Evolutionary conservation across 1,140 invertebrate species (phyloP).

Genomic region (Mactra quadrangularis): DNA sequence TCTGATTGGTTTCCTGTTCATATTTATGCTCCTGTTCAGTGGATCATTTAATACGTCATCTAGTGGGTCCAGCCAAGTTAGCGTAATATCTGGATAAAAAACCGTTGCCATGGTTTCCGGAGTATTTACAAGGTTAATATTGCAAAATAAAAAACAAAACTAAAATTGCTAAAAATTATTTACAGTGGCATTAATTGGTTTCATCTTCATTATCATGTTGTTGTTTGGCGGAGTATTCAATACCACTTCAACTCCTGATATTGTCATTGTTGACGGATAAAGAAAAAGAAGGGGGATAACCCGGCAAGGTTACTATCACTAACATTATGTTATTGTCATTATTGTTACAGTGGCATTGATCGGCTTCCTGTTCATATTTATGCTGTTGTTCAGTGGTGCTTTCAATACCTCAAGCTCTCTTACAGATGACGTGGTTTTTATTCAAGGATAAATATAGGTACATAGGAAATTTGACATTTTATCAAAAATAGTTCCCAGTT

Average conservation of each 20-base stretch:
- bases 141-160: too few species aligned
- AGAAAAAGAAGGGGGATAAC: too few species aligned
- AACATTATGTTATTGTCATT: conserved; percentile 12
- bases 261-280: conserved; percentile 1
- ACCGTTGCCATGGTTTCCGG: not conserved
- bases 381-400: conserved; percentile 41
- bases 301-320: too few species aligned
- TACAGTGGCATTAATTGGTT: conserved; percentile 54
- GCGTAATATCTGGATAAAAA: conserved; percentile 11
- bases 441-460: conserved; percentile 41
- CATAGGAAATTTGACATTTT: too few species aligned
- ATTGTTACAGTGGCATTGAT: conserved; percentile 58
- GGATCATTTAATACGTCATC: not conserved
- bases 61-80: not conserved
- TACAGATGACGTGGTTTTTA: conserved; percentile 12
- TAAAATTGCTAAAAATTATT: not conserved
- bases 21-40: conserved; percentile 29
- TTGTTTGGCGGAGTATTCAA: conserved; percentile 39
- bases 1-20: conserved; percentile 35
- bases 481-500: too few species aligned
- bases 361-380: conserved; percentile 41
- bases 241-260: not conserved
- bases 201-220: conserved; percentile 38
- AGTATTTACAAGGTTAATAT: too few species aligned
- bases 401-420: not conserved